These are phyloP conservation scores for Paraplagusia blochii DNA, from an alignment of 2,113 vertebrate species.

Conservation along the genomic window DNA sequence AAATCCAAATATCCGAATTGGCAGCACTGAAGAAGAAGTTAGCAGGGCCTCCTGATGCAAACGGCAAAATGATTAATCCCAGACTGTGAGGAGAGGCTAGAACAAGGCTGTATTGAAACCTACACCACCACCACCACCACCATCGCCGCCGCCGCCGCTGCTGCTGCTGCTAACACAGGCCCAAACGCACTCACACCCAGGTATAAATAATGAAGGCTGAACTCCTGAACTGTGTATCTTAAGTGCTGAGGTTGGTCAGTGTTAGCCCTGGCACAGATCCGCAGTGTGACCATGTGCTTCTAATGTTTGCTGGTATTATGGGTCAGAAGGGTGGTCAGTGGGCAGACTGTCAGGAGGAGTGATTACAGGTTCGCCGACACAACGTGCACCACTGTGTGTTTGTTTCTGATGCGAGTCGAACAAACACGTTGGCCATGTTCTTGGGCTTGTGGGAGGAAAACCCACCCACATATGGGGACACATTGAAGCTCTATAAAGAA, in stretches of 20 bases:
- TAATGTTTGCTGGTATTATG: slow-evolving; percentile 46
- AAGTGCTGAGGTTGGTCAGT: slow-evolving; percentile 47
- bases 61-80: slow-evolving; percentile 65
- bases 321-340: slow-evolving; percentile 15
- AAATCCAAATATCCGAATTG: slow-evolving; percentile 62
- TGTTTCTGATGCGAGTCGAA: neutral
- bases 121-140: slow-evolving; percentile 20
- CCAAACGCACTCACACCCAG: slow-evolving; percentile 28
- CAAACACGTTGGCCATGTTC: no score
- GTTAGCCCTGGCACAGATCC: slow-evolving; percentile 49
- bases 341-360: slow-evolving; percentile 11
- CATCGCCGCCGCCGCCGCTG: no score
- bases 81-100: slow-evolving; percentile 51
- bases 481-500: no score
- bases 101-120: slow-evolving; percentile 59
- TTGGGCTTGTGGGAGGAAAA: no score
- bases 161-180: neutral
- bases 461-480: no score
- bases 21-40: slow-evolving; percentile 54
- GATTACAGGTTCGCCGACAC: slow-evolving; percentile 27
- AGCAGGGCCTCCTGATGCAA: slow-evolving; percentile 54
- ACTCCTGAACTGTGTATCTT: slow-evolving; percentile 47
- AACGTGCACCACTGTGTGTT: slow-evolving; percentile 4
- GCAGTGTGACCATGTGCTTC: slow-evolving; percentile 31
- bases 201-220: slow-evolving; percentile 57